Conservation (phyloP, 2,113 vertebrate species). For the Paraplagusia blochii region DNA sequence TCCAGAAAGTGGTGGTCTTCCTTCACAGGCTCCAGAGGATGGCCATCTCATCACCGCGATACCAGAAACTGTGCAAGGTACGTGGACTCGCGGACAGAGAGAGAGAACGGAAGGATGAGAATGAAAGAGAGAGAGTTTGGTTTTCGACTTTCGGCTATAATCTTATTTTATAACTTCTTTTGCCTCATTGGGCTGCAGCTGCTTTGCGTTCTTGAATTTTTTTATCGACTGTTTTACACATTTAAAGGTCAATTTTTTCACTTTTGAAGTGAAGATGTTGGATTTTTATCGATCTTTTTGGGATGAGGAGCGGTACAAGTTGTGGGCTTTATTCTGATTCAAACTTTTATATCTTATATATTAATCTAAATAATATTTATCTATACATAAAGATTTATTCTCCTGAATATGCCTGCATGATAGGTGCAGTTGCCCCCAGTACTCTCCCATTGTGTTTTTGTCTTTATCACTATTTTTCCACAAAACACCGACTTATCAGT, state of each 20-base stretch:
- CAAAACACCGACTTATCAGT: constrained; percentile 8
- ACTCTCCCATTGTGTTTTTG: constrained; percentile 3
- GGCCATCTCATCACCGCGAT: constrained; percentile 97
- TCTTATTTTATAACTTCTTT: constrained; percentile 6
- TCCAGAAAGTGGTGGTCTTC: constrained; percentile 99
- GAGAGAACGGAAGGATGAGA: not conserved
- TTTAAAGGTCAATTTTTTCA: not conserved
- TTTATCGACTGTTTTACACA: not conserved
- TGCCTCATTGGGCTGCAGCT: not conserved
- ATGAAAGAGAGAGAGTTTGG: constrained; percentile 30
- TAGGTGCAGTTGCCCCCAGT: constrained; percentile 17
- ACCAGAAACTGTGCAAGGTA: constrained; percentile 99
- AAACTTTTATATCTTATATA: no score
- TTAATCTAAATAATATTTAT: not conserved
- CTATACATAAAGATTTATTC: not conserved
- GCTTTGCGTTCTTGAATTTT: constrained; percentile 1
- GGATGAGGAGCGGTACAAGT: no score
- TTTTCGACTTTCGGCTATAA: not conserved
- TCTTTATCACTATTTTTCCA: not conserved
- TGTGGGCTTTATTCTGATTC: not conserved
- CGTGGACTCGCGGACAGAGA: constrained; percentile 29
- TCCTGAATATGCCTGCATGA: constrained; percentile 15
- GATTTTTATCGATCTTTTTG: not conserved
- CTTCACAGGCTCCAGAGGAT: constrained; percentile 98
- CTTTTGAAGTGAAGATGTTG: no score